These are phyloP conservation scores for Hydroisotoma schaefferi DNA, from an alignment of 2,888 invertebrate genomes.

Conservation along the genomic window DNA sequence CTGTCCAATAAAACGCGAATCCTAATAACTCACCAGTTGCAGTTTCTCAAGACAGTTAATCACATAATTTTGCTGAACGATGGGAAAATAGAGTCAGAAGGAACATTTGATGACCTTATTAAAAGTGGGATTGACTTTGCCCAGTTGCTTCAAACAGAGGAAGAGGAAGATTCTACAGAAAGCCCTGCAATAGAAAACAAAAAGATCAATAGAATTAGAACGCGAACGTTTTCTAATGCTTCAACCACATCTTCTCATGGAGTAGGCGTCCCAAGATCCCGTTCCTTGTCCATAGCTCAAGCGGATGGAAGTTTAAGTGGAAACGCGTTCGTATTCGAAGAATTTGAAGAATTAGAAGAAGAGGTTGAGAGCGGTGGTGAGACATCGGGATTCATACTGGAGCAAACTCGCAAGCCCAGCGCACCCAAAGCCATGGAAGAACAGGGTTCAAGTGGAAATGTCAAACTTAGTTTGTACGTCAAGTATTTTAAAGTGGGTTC, in stretches of 20 bases:
- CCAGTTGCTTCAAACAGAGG: conserved; percentile 58
- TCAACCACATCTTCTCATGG: too few species aligned
- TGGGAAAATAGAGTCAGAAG: conserved; percentile 57
- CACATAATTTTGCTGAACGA: conserved; percentile 64
- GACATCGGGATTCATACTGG: too few species aligned
- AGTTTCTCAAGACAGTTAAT: conserved; percentile 68
- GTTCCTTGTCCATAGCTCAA: too few species aligned
- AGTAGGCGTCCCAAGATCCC: too few species aligned
- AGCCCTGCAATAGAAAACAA: too few species aligned
- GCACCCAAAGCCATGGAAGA: conserved; percentile 60
- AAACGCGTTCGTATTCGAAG: too few species aligned
- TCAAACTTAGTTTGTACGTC: conserved; percentile 61
- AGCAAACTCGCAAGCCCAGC: conserved; percentile 49
- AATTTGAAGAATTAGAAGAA: too few species aligned
- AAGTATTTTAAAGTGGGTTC: conserved; percentile 70
- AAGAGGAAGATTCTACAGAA: conserved; percentile 17
- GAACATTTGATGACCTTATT: conserved; percentile 67
- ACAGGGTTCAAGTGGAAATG: conserved; percentile 62
- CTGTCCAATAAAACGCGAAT: conserved; percentile 54
- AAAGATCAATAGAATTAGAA: too few species aligned
- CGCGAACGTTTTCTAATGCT: too few species aligned
- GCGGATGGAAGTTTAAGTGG: too few species aligned
- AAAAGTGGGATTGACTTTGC: conserved; percentile 75
- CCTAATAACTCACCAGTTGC: conserved; percentile 73
- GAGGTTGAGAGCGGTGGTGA: too few species aligned